A percentile compares a stretch with the other conserved stretches of the same genome.
Evolutionary conservation across 1,140 invertebrate genomes (phyloP).

Genomic region (Drosophila trapezifrons): DNA sequence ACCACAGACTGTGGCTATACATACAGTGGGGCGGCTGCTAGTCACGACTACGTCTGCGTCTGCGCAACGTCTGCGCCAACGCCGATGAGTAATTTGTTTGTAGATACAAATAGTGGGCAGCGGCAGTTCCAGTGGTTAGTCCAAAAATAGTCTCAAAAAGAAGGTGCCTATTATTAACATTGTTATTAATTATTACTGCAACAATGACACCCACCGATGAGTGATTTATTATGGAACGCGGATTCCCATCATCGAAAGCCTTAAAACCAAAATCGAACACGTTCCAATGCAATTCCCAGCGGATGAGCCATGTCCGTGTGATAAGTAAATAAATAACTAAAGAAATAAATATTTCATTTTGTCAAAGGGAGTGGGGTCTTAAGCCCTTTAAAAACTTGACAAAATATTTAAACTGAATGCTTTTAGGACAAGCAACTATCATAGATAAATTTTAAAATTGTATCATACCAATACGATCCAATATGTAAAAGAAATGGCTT

Average conservation of each 20-base stretch:
- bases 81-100: slow-evolving; percentile 53
- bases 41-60: slow-evolving; percentile 51
- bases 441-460: too few relatives aligned
- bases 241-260: slow-evolving; percentile 7
- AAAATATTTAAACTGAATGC: not conserved
- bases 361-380: not conserved
- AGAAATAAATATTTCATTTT: slow-evolving; percentile 13
- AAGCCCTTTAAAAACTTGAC: not conserved
- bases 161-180: slow-evolving; percentile 35
- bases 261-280: slow-evolving; percentile 27
- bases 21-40: slow-evolving; percentile 25
- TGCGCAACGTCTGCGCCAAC: slow-evolving; percentile 36
- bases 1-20: slow-evolving; percentile 5
- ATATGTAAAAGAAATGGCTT: too few relatives aligned
- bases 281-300: slow-evolving; percentile 29
- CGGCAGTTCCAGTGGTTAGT: slow-evolving; percentile 30
- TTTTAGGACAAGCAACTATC: too few relatives aligned
- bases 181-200: slow-evolving; percentile 35
- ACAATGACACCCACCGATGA: slow-evolving; percentile 54
- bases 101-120: slow-evolving; percentile 24
- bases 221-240: slow-evolving; percentile 39
- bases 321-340: slow-evolving; percentile 5
- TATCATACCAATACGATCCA: too few relatives aligned
- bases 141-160: slow-evolving; percentile 28
- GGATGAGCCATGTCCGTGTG: slow-evolving; percentile 44